Evolutionary conservation across 2,113 vertebrate genomes (phyloP), one percentile per base, ranked within the genome.

Genomic region (Spea multiplicata): DNA sequence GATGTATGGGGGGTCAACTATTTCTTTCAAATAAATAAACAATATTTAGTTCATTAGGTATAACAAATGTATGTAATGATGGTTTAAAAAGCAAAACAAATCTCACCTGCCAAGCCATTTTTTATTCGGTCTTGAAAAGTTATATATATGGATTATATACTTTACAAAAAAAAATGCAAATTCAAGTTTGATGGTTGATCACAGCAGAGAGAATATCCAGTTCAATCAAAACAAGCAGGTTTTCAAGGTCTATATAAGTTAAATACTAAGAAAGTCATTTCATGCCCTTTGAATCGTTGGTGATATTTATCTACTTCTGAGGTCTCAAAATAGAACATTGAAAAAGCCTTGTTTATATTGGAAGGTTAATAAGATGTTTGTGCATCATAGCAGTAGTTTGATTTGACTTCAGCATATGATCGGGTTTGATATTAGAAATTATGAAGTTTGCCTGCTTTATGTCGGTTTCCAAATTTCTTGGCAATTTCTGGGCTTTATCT

Each of bases 1-100:
- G 78, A 80, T 80, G 73, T 80, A 80, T 68, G 65, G 49, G 77
- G 30, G 78, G 78, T 74, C 71, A 80, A 65, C 65, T 48, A 74
- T 44, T 66, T 16, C 64, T 62, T 59, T 48, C 5, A 80, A 73
- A 80, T 80, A 80, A 80, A 80, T 68, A 80, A 73, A 80, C 70
- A 68, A 49, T 80, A 44, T 80, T 48, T 67, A 45, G 55, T 50
- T 72, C 61, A 66, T 17, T 57, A 46, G 53, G 17, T 72, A 10
- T 48, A 8, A 66, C 48, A 14, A 55, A 75, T 67, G 74, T 67
- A 75, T 5, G 10, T 53, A 53, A 4, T 52, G 69, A 71, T 17
- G 8, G n/a, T 16, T 71, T 17, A 52, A 13, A 9, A 3, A 59
- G 8, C 14, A 59, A 59, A 59, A 59, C 14, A 59, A 9, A 59